Conservation (phyloP, 2,113 vertebrate species). For the Talpa occidentalis region DNA sequence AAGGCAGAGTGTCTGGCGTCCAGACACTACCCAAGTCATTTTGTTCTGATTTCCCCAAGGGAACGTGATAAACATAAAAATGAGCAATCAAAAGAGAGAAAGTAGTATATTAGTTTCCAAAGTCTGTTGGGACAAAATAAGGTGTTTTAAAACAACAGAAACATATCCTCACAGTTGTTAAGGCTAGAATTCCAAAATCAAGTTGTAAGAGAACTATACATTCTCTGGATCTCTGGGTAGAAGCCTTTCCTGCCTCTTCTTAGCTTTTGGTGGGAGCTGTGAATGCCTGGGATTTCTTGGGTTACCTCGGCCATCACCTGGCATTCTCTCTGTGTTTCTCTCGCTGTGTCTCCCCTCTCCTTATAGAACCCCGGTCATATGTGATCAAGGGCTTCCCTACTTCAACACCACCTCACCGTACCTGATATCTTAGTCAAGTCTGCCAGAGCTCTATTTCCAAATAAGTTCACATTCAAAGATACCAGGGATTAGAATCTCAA, state of each 20-base stretch:
- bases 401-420: background rate
- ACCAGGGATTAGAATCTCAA: background rate
- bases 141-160: background rate
- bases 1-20: background rate
- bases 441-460: background rate
- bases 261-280: background rate
- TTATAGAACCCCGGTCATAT: background rate
- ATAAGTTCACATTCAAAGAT: conserved; percentile 13
- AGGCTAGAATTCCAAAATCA: background rate
- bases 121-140: background rate
- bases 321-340: background rate
- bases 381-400: background rate
- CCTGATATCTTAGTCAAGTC: background rate
- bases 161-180: background rate
- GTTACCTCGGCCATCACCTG: background rate
- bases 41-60: background rate
- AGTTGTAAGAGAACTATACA: background rate
- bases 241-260: background rate
- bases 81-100: background rate
- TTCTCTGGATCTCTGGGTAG: background rate
- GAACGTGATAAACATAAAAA: background rate
- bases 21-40: background rate
- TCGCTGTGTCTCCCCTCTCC: background rate
- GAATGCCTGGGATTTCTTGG: background rate
- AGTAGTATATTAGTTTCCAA: background rate